Evolutionary conservation across 1,140 invertebrate genomes (phyloP).

Genomic region (Trinorchestia longiramus): DNA sequence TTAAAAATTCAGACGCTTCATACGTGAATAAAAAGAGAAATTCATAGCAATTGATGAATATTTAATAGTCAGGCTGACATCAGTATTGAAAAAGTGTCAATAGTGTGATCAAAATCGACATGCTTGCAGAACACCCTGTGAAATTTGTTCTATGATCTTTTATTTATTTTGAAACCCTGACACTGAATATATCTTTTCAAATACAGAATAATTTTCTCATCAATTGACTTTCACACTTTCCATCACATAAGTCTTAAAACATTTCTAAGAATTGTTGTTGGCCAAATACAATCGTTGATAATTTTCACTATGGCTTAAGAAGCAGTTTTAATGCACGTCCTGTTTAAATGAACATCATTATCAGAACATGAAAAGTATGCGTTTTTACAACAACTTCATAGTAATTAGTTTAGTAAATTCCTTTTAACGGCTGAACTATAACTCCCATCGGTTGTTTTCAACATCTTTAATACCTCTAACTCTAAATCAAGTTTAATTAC

Average conservation of each 20-base stretch:
- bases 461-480: too few species aligned
- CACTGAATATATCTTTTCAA: not conserved
- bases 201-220: not conserved
- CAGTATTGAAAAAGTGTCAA: not conserved
- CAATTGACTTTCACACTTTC: not conserved
- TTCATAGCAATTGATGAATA: not conserved
- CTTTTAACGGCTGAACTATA: too few species aligned
- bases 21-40: not conserved
- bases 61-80: not conserved
- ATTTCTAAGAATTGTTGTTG: not conserved
- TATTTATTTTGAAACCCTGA: not conserved
- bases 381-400: too few species aligned
- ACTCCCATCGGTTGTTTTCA: too few species aligned
- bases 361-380: too few species aligned
- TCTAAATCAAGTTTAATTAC: too few species aligned
- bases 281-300: not conserved
- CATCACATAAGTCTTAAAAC: not conserved
- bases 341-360: too few species aligned
- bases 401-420: too few species aligned
- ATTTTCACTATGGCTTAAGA: not conserved
- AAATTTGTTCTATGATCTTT: not conserved
- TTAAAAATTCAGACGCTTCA: not conserved
- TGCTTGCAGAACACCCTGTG: not conserved
- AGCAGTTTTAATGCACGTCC: too few species aligned
- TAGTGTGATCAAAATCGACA: not conserved